phyloP scores from a whole-genome alignment of 1,140 invertebrate genomes.

The Druon quercuslanigerum region DNA sequence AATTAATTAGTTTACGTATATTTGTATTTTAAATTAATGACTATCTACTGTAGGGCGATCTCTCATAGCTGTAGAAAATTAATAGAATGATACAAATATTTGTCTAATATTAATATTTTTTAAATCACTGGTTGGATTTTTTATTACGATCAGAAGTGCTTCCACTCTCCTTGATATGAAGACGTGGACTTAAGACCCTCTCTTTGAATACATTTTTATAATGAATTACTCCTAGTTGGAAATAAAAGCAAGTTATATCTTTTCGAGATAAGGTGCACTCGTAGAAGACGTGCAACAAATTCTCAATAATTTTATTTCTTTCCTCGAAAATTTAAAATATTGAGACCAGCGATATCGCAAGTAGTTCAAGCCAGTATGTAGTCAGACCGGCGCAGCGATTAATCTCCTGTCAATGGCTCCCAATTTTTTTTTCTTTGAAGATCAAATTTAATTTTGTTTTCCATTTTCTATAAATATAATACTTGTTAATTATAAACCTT shows the following conservation, averaged over 20 bases:
- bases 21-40: too few relatives aligned
- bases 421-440: not conserved
- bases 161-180: not conserved
- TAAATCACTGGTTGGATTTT: not conserved
- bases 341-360: conserved; percentile 5
- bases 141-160: not conserved
- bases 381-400: conserved; percentile 10
- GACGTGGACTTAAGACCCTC: conserved; percentile 16
- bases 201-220: conserved; percentile 25
- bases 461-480: not conserved
- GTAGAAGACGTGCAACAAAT: not conserved
- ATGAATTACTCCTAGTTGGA: not conserved
- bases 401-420: not conserved
- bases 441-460: not conserved
- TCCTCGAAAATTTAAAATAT: not conserved
- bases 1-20: too few relatives aligned
- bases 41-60: too few relatives aligned
- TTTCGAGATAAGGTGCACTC: not conserved
- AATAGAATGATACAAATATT: too few relatives aligned
- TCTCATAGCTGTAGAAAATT: too few relatives aligned
- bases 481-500: not conserved
- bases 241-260: conserved; percentile 21
- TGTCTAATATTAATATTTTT: not conserved
- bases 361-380: not conserved
- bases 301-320: conserved; percentile 1